Conservation (phyloP, 2,888 invertebrate genomes). For the Leptopilina drosophilae region DNA sequence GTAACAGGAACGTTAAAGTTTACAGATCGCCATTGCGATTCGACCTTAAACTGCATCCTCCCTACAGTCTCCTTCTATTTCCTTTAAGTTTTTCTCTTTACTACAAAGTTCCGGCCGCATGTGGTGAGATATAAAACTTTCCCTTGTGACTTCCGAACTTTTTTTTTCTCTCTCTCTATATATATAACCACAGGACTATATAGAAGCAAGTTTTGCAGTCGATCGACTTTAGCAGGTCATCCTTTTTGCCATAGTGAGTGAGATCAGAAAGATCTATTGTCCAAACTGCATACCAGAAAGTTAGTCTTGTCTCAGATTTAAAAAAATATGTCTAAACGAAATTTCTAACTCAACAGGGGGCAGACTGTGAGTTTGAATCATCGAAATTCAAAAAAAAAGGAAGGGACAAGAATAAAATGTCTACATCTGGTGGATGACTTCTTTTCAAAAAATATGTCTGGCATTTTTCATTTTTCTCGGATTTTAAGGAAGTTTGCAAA, state of each 20-base stretch:
- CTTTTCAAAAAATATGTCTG: not conserved
- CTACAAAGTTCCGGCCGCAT: slow-evolving; percentile 17
- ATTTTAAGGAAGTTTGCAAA: slow-evolving; percentile 31
- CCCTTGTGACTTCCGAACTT: slow-evolving; percentile 19
- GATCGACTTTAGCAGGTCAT: slow-evolving; percentile 37
- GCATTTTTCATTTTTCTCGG: slow-evolving; percentile 13
- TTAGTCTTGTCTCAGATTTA: too few relatives aligned
- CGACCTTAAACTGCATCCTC: slow-evolving; percentile 18
- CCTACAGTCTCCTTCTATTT: not conserved
- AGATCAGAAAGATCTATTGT: slow-evolving; percentile 21
- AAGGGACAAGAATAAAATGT: not conserved
- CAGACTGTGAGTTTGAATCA: too few relatives aligned
- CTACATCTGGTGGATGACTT: slow-evolving; percentile 13
- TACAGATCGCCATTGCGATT: slow-evolving; percentile 37
- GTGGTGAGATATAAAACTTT: slow-evolving; percentile 35
- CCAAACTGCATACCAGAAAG: not conserved
- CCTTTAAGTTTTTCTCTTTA: not conserved
- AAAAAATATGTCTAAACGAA: too few relatives aligned
- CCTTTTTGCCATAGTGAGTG: slow-evolving; percentile 1
- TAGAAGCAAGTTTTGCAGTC: slow-evolving; percentile 7
- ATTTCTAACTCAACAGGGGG: too few relatives aligned
- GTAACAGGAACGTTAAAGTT: slow-evolving; percentile 50
- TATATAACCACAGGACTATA: not conserved
- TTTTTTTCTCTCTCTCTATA: not conserved
- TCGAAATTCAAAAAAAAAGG: too few relatives aligned